phyloP scores from a whole-genome alignment of 2,888 invertebrate species.

The Cantharis lateralis region DNA sequence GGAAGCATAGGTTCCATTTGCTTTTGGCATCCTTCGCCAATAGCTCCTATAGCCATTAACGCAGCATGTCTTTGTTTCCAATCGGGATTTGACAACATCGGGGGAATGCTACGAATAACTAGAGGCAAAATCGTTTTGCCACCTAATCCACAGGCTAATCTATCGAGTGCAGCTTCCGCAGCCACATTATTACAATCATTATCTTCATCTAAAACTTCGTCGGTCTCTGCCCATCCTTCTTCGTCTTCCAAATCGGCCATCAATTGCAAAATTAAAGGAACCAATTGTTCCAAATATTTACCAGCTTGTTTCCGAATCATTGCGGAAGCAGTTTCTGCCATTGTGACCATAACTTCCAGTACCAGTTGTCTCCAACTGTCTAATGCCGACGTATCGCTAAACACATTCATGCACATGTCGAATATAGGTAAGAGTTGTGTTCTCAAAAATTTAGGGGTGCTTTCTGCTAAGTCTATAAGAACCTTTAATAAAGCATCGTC shows the following conservation, averaged over 20 bases:
- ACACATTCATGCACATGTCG: constrained; percentile 85
- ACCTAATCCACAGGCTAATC: constrained; percentile 90
- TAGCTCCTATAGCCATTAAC: constrained; percentile 97
- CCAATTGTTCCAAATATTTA: constrained; percentile 78
- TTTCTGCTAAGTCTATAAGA: constrained; percentile 92
- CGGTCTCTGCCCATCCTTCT: constrained; percentile 83
- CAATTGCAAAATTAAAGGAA: constrained; percentile 87
- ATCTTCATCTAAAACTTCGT: constrained; percentile 90
- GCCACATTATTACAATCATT: constrained; percentile 93
- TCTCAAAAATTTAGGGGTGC: constrained; percentile 89
- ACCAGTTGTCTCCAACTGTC: constrained; percentile 89
- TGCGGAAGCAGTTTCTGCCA: constrained; percentile 93
- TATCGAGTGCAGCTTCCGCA: constrained; percentile 95
- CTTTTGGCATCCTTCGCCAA: constrained; percentile 98
- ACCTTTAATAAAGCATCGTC: constrained; percentile 92
- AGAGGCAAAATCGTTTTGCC: constrained; percentile 85
- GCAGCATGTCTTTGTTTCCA: constrained; percentile 96
- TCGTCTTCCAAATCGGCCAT: constrained; percentile 96
- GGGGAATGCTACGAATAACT: constrained; percentile 79
- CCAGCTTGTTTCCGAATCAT: constrained; percentile 93
- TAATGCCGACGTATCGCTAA: constrained; percentile 71
- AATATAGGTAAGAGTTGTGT: constrained; percentile 85
- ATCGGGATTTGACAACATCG: constrained; percentile 81
- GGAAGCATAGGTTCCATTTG: constrained; percentile 96
- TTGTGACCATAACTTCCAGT: constrained; percentile 79